Conservation (phyloP, 2,888 invertebrate species). For the Troglohyphantes excavatus region DNA sequence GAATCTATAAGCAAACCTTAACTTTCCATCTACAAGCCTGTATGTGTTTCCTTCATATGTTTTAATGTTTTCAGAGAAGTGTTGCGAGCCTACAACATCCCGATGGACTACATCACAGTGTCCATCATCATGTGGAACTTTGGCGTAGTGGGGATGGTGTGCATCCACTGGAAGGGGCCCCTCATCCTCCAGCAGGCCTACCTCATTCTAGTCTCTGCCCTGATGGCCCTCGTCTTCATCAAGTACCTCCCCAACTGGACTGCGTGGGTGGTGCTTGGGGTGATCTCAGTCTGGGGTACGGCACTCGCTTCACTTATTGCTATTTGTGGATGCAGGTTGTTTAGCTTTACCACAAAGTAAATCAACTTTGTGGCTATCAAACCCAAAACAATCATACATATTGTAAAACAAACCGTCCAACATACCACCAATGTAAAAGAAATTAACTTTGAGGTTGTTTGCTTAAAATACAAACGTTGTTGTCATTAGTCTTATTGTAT, state of each 20-base stretch:
- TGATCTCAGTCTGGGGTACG: slow-evolving; percentile 98
- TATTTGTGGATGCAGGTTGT: too few relatives aligned
- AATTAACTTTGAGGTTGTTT: too few relatives aligned
- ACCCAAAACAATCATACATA: too few relatives aligned
- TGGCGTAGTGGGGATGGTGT: slow-evolving; percentile 97
- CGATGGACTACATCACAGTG: slow-evolving; percentile 96
- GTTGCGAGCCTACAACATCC: slow-evolving; percentile 95
- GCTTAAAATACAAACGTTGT: too few relatives aligned
- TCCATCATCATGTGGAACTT: slow-evolving; percentile 97
- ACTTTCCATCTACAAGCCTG: too few relatives aligned
- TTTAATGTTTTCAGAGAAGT: slow-evolving; percentile 87
- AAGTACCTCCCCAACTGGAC: slow-evolving; percentile 99
- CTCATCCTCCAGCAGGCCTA: slow-evolving; percentile 96
- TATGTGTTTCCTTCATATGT: background rate
- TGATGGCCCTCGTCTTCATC: slow-evolving; percentile 99
- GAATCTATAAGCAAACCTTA: too few relatives aligned
- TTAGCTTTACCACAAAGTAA: too few relatives aligned
- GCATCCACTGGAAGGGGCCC: slow-evolving; percentile 99
- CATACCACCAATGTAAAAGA: too few relatives aligned
- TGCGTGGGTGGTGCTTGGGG: slow-evolving; percentile 97
- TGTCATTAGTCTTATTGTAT: too few relatives aligned
- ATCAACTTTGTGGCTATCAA: too few relatives aligned
- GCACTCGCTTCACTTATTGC: background rate
- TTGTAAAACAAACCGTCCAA: too few relatives aligned
- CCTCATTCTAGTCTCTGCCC: slow-evolving; percentile 96